Evolutionary conservation across 1,140 invertebrate species (phyloP), one percentile per base, ranked within the genome.

Genomic region (Mya arenaria): DNA sequence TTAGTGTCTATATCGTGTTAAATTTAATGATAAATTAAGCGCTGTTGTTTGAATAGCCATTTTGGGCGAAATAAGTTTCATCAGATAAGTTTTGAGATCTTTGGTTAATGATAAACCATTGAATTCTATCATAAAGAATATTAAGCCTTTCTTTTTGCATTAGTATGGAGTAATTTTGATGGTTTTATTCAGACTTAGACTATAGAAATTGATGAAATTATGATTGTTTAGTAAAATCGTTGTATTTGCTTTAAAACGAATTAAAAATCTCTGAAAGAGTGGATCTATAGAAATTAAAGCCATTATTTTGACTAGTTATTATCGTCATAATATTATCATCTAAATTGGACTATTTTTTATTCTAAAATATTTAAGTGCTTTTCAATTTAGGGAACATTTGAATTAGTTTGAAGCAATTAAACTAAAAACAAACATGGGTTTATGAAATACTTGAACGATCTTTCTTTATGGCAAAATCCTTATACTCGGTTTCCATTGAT

Each of bases 1-100:
- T 80, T 71, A 80, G 77, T 80, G 65, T 80, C 77, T 80, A 80
- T 80, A 80, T 71, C 77, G 36, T 71, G 66, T 80, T 71, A 71
- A 80, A 80, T 80, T 80, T 69, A 80, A 80, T 80, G 77, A 80
- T 80, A 80, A 80, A 80, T 80, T 80, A 69, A 80, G 65, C 52
- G 17, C 77, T 60, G 55, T 69, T 80, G 77, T 71, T 80, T 80
- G 77, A 80, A 80, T 71, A 80, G 77, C 25, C 37, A 36, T 71
- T 80, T 60, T 68, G 48, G 19, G 73, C 17, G 66, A 62, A 58
- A 80, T 19, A n/a, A 30, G 28, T 78, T 36, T 17, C 56, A 71
- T 69, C 66, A 28, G 77, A 69, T 69, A 80, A 80, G 36, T 19
- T 39, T 65, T 60, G 23, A 60, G 56, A 41, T 32, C 39, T n/a